These are phyloP conservation scores for Columbina picui DNA, from an alignment of 2,113 vertebrate species.

Conservation along the genomic window DNA sequence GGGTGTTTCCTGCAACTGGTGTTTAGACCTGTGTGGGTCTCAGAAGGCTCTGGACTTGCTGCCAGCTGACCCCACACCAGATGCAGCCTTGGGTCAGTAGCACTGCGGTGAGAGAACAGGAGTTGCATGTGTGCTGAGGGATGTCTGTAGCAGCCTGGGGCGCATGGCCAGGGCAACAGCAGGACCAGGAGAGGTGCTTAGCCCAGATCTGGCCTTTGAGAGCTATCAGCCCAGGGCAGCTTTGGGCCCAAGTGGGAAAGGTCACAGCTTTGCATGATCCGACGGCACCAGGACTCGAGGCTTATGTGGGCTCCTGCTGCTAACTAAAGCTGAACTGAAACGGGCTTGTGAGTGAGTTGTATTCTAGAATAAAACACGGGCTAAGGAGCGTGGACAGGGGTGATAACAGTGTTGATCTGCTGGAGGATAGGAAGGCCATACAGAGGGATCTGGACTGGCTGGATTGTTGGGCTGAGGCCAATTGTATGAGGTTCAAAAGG, in stretches of 20 bases:
- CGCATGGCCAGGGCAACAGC: neutral
- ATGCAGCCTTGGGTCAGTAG: neutral
- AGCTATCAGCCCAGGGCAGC: neutral
- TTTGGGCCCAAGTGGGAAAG: neutral
- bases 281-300: rapidly evolving
- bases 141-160: neutral
- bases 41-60: rapidly evolving
- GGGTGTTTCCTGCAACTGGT: rapidly evolving
- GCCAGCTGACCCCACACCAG: neutral
- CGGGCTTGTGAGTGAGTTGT: neutral
- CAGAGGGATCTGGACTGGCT: too few relatives aligned
- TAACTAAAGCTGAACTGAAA: neutral
- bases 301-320: neutral
- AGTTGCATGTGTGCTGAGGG: rapidly evolving
- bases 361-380: neutral
- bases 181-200: neutral
- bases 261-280: neutral
- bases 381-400: neutral
- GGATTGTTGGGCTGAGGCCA: too few relatives aligned
- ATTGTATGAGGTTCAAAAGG: too few relatives aligned
- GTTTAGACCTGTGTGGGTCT: neutral
- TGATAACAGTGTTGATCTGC: too few relatives aligned
- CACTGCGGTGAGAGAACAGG: neutral
- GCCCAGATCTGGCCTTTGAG: rapidly evolving
- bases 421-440: too few relatives aligned